Evolutionary conservation across 2,888 invertebrate species (phyloP).

Genomic region (Drosophila robusta): DNA sequence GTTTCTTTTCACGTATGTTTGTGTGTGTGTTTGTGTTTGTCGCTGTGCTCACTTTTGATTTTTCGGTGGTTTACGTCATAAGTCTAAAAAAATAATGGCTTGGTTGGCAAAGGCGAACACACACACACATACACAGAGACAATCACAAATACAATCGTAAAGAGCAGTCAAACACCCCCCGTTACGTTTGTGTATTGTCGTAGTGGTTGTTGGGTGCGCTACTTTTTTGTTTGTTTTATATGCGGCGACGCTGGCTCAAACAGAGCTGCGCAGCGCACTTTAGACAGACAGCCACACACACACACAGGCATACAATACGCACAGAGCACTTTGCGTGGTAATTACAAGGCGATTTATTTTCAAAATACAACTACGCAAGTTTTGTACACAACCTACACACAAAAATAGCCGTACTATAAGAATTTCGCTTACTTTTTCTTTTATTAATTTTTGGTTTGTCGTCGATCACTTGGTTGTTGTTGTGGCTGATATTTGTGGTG

Average conservation of each 20-base stretch:
- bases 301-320: conserved; percentile 2
- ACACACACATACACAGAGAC: conserved; percentile 22
- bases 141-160: conserved; percentile 45
- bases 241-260: conserved; percentile 67
- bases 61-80: conserved; percentile 81
- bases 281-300: conserved; percentile 24
- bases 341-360: conserved; percentile 40
- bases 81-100: conserved; percentile 78
- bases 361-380: conserved; percentile 16
- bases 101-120: conserved; percentile 60
- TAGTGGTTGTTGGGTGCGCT: conserved; percentile 35
- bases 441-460: conserved; percentile 29
- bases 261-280: conserved; percentile 68
- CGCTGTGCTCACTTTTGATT: conserved; percentile 74
- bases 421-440: conserved; percentile 50
- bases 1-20: conserved; percentile 23
- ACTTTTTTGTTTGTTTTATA: conserved; percentile 76
- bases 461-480: conserved; percentile 39
- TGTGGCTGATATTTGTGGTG: conserved; percentile 43
- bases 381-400: conserved; percentile 17
- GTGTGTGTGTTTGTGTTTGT: conserved; percentile 50
- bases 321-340: conserved; percentile 42
- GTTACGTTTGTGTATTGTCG: conserved; percentile 46
- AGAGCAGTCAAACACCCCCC: conserved; percentile 58
- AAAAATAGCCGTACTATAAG: conserved; percentile 15